phyloP scores from a whole-genome alignment of 2,113 vertebrate genomes.

The Grus americana region DNA sequence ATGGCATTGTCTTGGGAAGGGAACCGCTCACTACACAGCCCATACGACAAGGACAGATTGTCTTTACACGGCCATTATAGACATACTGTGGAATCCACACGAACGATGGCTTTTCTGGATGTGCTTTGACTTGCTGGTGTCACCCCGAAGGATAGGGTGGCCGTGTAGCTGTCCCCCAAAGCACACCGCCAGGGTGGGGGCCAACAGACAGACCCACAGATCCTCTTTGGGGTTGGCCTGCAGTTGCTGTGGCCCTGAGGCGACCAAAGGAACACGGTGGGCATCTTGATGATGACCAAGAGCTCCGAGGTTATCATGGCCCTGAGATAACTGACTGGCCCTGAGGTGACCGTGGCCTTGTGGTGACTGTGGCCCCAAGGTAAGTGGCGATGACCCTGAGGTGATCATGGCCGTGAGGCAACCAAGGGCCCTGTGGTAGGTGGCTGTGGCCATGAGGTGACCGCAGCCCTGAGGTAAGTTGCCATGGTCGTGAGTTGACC shows the following conservation, averaged over 20 bases:
- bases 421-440: too few relatives aligned
- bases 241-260: not conserved
- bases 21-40: not conserved
- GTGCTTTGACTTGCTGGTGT: not conserved
- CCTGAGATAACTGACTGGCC: too few relatives aligned
- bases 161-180: not conserved
- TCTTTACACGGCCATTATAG: fast-evolving
- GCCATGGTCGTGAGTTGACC: not conserved
- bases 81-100: fast-evolving
- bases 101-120: fast-evolving
- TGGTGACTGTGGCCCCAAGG: not conserved
- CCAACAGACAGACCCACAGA: fast-evolving
- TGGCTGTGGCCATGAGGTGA: not conserved
- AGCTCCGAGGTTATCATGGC: too few relatives aligned
- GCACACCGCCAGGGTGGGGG: fast-evolving
- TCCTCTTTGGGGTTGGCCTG: not conserved
- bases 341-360: fast-evolving
- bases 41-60: fast-evolving
- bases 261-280: too few relatives aligned
- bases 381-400: not conserved
- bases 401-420: not conserved
- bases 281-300: too few relatives aligned
- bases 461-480: too few relatives aligned
- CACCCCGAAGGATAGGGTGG: not conserved
- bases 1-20: fast-evolving